phyloP scores from a whole-genome alignment of 2,113 vertebrate genomes.

The Grammomys dolichurus region DNA sequence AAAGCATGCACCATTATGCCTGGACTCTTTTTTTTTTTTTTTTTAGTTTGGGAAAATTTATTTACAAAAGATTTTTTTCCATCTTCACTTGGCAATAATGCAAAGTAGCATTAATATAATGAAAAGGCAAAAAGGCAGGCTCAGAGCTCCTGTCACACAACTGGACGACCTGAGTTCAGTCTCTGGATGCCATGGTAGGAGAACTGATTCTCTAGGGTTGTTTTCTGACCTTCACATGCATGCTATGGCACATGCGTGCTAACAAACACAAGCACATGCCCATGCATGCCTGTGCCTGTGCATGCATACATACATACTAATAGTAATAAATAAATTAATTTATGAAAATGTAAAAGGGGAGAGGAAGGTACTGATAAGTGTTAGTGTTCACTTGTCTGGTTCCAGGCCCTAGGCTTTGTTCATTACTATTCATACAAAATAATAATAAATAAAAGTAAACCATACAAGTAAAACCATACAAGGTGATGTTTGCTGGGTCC shows the following conservation, averaged over 20 bases:
- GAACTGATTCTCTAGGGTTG: background rate
- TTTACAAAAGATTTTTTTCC: conserved; percentile 37
- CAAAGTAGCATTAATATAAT: conserved; percentile 37
- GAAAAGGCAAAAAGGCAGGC: background rate
- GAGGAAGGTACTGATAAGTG: background rate
- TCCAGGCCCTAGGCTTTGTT: background rate
- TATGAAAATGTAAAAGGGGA: background rate
- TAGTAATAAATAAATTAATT: background rate
- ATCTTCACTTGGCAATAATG: conserved; percentile 5
- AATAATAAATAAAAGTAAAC: conserved; percentile 11
- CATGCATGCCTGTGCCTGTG: background rate
- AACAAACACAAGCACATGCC: background rate
- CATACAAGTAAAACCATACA: background rate
- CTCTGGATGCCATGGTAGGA: background rate
- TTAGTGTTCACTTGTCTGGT: background rate
- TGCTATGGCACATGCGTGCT: background rate
- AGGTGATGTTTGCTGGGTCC: background rate
- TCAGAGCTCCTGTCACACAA: background rate
- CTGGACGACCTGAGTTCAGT: background rate
- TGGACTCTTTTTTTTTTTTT: background rate
- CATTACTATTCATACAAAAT: background rate
- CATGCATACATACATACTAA: background rate
- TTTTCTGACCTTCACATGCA: background rate
- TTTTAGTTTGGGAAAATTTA: conserved; percentile 18
- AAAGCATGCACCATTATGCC: background rate